A percentile compares a stretch with the other conserved stretches of the same genome.
phyloP scores from a whole-genome alignment of 2,888 invertebrate species.

The Lepidochitona cinerea region DNA sequence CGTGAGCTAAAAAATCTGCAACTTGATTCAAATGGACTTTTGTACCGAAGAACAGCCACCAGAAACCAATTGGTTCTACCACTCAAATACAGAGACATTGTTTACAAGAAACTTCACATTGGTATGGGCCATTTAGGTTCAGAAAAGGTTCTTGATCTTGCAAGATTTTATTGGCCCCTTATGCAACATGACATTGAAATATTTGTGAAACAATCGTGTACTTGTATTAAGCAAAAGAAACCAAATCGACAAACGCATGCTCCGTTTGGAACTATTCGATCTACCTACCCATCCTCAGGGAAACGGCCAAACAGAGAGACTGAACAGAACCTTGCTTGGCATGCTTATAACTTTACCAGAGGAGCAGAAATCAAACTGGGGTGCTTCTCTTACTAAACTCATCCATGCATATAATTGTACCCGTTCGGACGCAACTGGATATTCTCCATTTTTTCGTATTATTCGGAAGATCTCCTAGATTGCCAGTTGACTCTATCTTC shows the following conservation, averaged over 20 bases:
- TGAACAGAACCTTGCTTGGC: not conserved
- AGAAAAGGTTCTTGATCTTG: not conserved
- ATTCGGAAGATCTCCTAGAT: not conserved
- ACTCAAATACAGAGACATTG: not conserved
- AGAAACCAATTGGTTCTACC: slow-evolving; percentile 1
- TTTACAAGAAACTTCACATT: not conserved
- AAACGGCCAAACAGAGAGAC: not conserved
- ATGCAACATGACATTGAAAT: not conserved
- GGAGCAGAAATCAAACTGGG: not conserved
- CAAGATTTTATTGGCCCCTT: not conserved
- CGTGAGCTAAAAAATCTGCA: no score
- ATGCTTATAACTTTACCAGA: not conserved
- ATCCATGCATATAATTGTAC: not conserved
- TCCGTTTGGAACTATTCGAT: no score
- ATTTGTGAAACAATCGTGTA: not conserved
- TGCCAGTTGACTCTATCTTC: not conserved
- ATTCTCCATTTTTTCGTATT: not conserved
- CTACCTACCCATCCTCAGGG: not conserved
- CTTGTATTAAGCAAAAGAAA: no score
- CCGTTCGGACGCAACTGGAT: not conserved
- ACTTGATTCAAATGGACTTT: no score
- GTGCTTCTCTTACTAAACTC: not conserved
- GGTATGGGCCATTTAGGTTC: slow-evolving; percentile 4
- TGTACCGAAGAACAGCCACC: no score
- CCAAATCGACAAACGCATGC: no score